A percentile compares a stretch with the other conserved stretches of the same genome.
phyloP scores from a whole-genome alignment of 2,113 vertebrate genomes.

The Callithrix jacchus region DNA sequence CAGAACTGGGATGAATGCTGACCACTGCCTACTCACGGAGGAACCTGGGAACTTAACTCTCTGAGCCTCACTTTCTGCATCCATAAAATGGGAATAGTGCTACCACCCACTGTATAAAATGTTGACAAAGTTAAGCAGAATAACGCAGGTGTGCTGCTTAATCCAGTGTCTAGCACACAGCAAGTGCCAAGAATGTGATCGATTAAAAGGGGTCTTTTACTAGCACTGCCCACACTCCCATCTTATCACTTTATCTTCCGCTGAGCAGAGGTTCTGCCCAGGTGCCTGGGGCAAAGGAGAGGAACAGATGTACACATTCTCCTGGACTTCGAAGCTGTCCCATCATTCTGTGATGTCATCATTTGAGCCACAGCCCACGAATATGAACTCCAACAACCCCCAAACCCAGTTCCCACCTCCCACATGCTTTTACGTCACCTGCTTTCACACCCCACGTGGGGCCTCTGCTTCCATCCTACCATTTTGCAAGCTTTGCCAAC shows the following conservation, averaged over 20 bases:
- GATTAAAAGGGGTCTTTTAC: not conserved
- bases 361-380: not conserved
- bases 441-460: not conserved
- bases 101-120: no score
- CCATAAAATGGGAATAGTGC: not conserved
- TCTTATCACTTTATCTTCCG: fast-evolving
- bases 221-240: not conserved
- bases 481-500: fast-evolving
- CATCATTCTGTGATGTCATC: constrained; percentile 44
- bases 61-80: not conserved
- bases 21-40: not conserved
- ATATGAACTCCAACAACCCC: not conserved
- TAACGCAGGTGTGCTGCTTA: not conserved
- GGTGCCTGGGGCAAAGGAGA: not conserved
- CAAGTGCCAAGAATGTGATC: no score
- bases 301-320: not conserved
- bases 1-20: not conserved
- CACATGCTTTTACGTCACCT: not conserved
- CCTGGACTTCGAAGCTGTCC: not conserved
- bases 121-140: not conserved
- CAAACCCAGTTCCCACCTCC: not conserved
- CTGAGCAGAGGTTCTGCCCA: not conserved
- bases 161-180: no score
- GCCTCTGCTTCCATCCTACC: not conserved
- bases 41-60: not conserved